phyloP scores from a whole-genome alignment of 1,140 invertebrate genomes.

The Hyles vespertilio region DNA sequence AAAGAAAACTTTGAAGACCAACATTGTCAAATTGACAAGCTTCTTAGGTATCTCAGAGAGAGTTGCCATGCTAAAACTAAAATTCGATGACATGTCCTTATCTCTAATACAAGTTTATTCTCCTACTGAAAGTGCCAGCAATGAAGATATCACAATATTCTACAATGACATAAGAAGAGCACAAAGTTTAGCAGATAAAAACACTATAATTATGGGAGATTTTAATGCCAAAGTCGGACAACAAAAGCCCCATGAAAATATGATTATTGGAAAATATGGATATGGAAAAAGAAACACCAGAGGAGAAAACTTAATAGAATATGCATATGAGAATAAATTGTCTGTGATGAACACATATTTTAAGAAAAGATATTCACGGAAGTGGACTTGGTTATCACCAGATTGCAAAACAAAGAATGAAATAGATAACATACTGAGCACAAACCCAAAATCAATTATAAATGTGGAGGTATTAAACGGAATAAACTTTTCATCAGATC shows the following conservation, averaged over 20 bases:
- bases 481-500: no score
- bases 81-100: constrained; percentile 4
- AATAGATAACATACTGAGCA: no score
- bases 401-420: no score
- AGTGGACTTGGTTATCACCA: constrained; percentile 9
- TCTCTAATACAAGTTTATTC: constrained; percentile 16
- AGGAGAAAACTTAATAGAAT: constrained; percentile 16
- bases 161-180: constrained; percentile 15
- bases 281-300: constrained; percentile 14
- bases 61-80: constrained; percentile 2
- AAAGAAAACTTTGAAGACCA: constrained; percentile 5
- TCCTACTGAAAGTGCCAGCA: constrained; percentile 10
- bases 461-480: no score
- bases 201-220: constrained; percentile 9
- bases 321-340: constrained; percentile 9
- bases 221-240: constrained; percentile 19
- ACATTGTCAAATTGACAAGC: constrained; percentile 6
- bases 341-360: constrained; percentile 14
- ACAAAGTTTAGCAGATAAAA: not conserved
- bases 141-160: constrained; percentile 12
- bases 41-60: constrained; percentile 6
- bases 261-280: constrained; percentile 16
- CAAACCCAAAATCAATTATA: no score
- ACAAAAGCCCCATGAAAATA: constrained; percentile 12
- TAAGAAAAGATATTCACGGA: constrained; percentile 4